These are phyloP conservation scores for Stramonita haemastoma DNA, from an alignment of 2,888 invertebrate genomes.

Conservation along the genomic window DNA sequence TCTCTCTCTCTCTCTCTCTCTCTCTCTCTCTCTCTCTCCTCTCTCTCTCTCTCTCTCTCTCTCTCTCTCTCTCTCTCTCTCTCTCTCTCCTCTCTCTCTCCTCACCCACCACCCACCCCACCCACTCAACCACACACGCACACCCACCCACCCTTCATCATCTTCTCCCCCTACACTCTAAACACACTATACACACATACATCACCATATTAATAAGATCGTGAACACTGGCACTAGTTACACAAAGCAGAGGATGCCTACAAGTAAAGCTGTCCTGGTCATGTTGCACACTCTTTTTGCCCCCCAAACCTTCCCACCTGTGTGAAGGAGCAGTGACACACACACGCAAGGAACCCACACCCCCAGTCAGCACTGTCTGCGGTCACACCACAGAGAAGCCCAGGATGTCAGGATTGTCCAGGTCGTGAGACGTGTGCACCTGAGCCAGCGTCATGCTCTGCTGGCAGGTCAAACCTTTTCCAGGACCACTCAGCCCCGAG, in stretches of 20 bases:
- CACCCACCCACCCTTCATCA: background rate
- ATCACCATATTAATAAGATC: no score
- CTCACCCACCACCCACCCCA: background rate
- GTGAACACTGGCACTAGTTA: background rate
- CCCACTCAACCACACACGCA: background rate
- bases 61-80: no score
- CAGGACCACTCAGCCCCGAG: background rate
- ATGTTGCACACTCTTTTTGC: no score
- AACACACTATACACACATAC: background rate
- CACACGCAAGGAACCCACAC: no score
- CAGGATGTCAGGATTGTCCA: slow-evolving; percentile 44
- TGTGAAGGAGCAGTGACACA: no score
- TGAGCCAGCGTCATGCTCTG: slow-evolving; percentile 47
- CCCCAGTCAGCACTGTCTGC: background rate
- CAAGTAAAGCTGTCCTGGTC: background rate
- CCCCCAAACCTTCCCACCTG: no score
- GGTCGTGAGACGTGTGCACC: slow-evolving; percentile 39
- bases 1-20: background rate
- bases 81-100: no score
- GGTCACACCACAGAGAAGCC: slow-evolving; percentile 53
- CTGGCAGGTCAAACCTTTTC: slow-evolving; percentile 32
- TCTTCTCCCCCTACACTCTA: background rate
- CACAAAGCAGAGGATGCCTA: background rate
- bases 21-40: background rate
- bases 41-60: background rate